phyloP scores from a whole-genome alignment of 2,888 invertebrate species.

The Blastobasis adustella region DNA sequence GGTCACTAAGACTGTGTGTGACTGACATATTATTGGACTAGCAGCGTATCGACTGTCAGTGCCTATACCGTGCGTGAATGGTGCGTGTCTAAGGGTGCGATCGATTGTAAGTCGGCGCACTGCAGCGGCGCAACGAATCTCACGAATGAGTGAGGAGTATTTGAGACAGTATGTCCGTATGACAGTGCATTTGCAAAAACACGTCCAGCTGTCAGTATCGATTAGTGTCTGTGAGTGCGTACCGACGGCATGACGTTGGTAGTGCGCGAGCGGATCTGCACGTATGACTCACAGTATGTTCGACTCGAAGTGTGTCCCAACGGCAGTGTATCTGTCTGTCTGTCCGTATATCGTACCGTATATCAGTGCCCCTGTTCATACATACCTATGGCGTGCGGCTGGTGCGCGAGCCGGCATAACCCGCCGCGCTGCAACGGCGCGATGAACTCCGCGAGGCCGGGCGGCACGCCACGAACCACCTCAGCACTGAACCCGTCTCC shows the following conservation, averaged over 20 bases:
- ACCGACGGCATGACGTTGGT: conserved; percentile 84
- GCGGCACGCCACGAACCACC: conserved; percentile 94
- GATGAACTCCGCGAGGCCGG: conserved; percentile 89
- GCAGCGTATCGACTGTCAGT: too few relatives aligned
- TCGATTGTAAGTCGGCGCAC: neutral
- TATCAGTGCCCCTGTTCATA: too few relatives aligned
- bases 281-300: too few relatives aligned
- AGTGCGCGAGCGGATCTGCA: conserved; percentile 59
- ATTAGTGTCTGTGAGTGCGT: neutral
- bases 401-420: conserved; percentile 91
- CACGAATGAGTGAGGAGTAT: neutral
- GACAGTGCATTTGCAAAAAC: too few relatives aligned
- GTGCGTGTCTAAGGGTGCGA: conserved; percentile 87
- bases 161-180: too few relatives aligned
- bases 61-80: conserved; percentile 78
- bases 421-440: conserved; percentile 89
- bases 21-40: too few relatives aligned
- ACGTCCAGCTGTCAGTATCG: neutral
- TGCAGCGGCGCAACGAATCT: neutral
- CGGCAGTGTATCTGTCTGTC: too few relatives aligned
- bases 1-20: too few relatives aligned
- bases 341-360: too few relatives aligned
- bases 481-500: conserved; percentile 99
- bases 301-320: too few relatives aligned
- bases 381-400: conserved; percentile 80